Conservation (phyloP, 2,113 vertebrate species). For the Strix uralensis region DNA sequence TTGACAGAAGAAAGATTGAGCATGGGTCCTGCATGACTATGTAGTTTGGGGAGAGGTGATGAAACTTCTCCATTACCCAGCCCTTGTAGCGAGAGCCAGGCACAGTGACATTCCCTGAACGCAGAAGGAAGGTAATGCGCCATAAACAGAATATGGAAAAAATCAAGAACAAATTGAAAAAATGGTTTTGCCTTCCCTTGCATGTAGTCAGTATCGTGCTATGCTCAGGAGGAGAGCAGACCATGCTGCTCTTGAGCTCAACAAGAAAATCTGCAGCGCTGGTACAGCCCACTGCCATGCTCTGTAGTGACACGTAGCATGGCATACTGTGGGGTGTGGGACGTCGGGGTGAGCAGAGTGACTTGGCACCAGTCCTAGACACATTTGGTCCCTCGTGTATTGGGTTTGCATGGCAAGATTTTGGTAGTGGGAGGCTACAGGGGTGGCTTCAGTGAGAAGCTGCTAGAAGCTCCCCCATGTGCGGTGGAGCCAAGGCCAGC, state of each 20-base stretch:
- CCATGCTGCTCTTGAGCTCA: neutral
- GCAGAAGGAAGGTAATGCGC: neutral
- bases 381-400: rapidly evolving
- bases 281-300: rapidly evolving
- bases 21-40: neutral
- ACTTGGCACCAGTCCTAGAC: neutral
- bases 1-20: constrained; percentile 51
- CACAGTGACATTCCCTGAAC: neutral
- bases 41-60: constrained; percentile 30
- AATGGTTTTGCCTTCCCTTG: neutral
- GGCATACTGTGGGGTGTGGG: rapidly evolving
- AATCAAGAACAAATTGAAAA: neutral
- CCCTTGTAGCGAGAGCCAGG: neutral
- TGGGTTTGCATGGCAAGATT: neutral
- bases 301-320: rapidly evolving
- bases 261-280: neutral
- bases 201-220: neutral
- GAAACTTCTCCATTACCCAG: constrained; percentile 55
- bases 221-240: neutral
- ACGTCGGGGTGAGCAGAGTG: rapidly evolving
- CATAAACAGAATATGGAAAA: constrained; percentile 5
- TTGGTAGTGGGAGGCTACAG: no score
- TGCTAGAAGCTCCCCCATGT: no score
- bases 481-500: no score
- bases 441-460: no score